These are phyloP conservation scores for Belgica antarctica DNA, from an alignment of 2,888 invertebrate genomes.

Conservation along the genomic window DNA sequence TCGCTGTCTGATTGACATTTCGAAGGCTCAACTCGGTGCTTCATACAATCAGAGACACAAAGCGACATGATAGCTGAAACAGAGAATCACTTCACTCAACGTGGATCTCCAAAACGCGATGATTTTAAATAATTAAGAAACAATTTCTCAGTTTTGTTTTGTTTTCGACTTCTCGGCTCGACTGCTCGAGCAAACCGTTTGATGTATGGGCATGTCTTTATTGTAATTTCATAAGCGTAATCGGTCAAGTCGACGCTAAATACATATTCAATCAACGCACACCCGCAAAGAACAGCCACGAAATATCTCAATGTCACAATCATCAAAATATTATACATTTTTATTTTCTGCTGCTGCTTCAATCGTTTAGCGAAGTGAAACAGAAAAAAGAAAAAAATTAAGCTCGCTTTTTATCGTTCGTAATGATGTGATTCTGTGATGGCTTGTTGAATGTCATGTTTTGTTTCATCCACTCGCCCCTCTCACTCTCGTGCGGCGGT, in stretches of 20 bases:
- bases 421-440: conserved; percentile 19
- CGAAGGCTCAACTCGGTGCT: conserved; percentile 21
- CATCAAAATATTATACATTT: conserved; percentile 29
- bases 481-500: not conserved
- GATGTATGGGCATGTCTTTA: not conserved
- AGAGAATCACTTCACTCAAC: not conserved
- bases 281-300: conserved; percentile 4
- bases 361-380: conserved; percentile 12
- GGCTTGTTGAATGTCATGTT: conserved; percentile 23
- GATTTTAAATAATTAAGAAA: conserved; percentile 4
- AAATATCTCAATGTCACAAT: conserved; percentile 41
- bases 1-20: conserved; percentile 28
- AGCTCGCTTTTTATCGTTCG: not conserved
- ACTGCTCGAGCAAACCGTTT: not conserved
- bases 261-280: not conserved
- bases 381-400: not conserved
- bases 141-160: too few relatives aligned
- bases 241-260: conserved; percentile 29
- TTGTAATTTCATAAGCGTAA: conserved; percentile 12
- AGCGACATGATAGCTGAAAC: too few relatives aligned
- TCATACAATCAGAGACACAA: not conserved
- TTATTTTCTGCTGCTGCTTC: not conserved
- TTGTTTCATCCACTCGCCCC: not conserved
- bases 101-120: not conserved
- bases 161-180: too few relatives aligned